These are phyloP conservation scores for Pseudopipra pipra DNA, from an alignment of 2,113 vertebrate species.

Conservation along the genomic window DNA sequence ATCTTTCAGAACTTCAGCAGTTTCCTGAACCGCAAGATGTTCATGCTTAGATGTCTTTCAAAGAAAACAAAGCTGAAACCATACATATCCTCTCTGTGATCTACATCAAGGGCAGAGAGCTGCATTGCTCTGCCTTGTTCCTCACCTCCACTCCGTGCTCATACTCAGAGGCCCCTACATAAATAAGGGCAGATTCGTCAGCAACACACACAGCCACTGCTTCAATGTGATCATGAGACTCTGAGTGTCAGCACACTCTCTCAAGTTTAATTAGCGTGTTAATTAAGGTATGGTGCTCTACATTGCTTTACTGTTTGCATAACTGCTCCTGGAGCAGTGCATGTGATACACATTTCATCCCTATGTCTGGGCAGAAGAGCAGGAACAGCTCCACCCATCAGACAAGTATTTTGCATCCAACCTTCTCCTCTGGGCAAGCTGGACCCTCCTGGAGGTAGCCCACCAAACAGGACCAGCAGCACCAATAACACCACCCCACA, in stretches of 20 bases:
- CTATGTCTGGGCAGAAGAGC: neutral
- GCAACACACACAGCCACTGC: neutral
- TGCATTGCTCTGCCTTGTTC: neutral
- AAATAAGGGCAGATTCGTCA: neutral
- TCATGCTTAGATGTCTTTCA: neutral
- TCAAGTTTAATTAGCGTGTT: constrained; percentile 26
- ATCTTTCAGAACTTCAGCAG: neutral
- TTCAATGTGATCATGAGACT: constrained; percentile 12
- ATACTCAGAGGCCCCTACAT: neutral
- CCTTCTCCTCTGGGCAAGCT: neutral
- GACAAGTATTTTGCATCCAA: neutral
- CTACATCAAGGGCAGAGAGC: neutral
- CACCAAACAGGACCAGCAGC: neutral
- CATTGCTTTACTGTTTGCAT: constrained; percentile 10
- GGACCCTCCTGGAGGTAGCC: neutral
- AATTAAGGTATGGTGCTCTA: constrained; percentile 2
- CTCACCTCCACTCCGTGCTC: neutral
- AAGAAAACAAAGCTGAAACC: neutral
- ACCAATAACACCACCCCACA: neutral
- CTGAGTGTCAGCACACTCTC: neutral
- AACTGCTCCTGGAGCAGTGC: neutral
- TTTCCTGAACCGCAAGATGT: neutral
- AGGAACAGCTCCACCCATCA: neutral
- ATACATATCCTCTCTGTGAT: neutral
- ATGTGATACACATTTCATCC: constrained; percentile 8